These are phyloP conservation scores for Pangasius larnaudii DNA, from an alignment of 2,797 vertebrate species.

Conservation along the genomic window DNA sequence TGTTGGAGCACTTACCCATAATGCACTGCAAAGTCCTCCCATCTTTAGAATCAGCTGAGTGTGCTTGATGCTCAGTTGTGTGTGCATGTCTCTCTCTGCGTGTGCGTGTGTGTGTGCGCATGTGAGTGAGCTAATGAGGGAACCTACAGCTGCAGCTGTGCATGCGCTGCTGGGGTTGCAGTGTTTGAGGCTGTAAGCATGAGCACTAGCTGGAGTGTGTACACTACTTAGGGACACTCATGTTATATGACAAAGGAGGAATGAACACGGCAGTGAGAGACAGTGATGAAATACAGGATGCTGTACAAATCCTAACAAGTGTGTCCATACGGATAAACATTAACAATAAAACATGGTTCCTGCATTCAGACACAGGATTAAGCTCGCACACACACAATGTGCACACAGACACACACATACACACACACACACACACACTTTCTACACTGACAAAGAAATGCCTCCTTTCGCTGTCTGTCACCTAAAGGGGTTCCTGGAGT, in stretches of 20 bases:
- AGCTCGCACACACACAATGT: neutral
- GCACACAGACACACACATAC: too few relatives aligned
- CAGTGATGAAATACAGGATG: neutral
- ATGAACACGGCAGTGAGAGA: neutral
- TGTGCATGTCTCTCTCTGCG: neutral
- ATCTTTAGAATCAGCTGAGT: conserved; percentile 49
- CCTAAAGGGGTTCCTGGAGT: conserved; percentile 49
- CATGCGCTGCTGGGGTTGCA: neutral
- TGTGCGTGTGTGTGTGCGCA: neutral
- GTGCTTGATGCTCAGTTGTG: conserved; percentile 1
- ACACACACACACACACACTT: neutral
- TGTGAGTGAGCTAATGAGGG: neutral
- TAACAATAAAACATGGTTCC: neutral
- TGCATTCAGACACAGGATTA: neutral
- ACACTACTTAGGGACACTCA: neutral
- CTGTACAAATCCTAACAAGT: conserved; percentile 12
- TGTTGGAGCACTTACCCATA: conserved; percentile 29
- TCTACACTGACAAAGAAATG: conserved; percentile 10
- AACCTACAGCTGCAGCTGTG: conserved; percentile 23
- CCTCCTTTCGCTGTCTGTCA: conserved; percentile 32
- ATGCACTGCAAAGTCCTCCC: conserved; percentile 39
- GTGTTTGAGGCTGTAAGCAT: conserved; percentile 1
- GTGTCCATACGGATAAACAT: neutral
- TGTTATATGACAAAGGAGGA: neutral
- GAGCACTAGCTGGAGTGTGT: neutral